phyloP scores from a whole-genome alignment of 1,140 invertebrate species.

The Drosophila pseudoobscura region DNA sequence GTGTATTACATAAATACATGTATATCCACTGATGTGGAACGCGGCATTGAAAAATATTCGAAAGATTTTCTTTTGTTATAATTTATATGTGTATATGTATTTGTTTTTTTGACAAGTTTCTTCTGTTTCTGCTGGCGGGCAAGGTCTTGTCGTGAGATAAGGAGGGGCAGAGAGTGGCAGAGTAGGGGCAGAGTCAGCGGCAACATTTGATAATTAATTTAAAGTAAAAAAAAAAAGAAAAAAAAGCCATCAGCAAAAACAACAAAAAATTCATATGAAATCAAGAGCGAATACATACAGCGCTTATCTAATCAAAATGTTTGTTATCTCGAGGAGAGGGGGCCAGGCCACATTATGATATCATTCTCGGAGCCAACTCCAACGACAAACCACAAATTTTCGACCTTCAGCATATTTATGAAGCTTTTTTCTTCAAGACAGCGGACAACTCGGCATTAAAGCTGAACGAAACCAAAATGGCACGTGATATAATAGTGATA shows the following conservation, averaged over 20 bases:
- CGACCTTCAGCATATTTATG: slow-evolving; percentile 73
- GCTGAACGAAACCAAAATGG: slow-evolving; percentile 40
- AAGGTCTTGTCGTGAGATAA: slow-evolving; percentile 35
- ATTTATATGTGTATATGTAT: slow-evolving; percentile 7
- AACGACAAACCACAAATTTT: slow-evolving; percentile 39
- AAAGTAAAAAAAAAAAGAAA: slow-evolving; percentile 50
- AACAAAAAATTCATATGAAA: slow-evolving; percentile 30
- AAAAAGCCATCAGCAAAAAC: neutral
- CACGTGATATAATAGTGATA: slow-evolving; percentile 58
- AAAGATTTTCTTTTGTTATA: slow-evolving; percentile 60
- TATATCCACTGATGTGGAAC: slow-evolving; percentile 37
- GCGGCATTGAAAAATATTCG: slow-evolving; percentile 59
- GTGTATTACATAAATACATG: slow-evolving; percentile 3
- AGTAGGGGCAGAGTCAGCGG: slow-evolving; percentile 10
- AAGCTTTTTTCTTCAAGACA: slow-evolving; percentile 48
- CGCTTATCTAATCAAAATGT: slow-evolving; percentile 68
- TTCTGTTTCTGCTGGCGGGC: slow-evolving; percentile 32
- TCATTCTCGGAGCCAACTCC: slow-evolving; percentile 48
- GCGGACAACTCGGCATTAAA: slow-evolving; percentile 28
- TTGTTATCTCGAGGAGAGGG: slow-evolving; percentile 58
- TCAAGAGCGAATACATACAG: slow-evolving; percentile 18
- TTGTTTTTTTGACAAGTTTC: slow-evolving; percentile 39
- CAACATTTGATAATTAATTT: slow-evolving; percentile 66
- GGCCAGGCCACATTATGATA: slow-evolving; percentile 60
- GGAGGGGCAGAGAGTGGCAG: slow-evolving; percentile 1